Base-by-base conservation (phyloP, 2,113 vertebrate species). In the Oreochromis spilurus region DNA sequence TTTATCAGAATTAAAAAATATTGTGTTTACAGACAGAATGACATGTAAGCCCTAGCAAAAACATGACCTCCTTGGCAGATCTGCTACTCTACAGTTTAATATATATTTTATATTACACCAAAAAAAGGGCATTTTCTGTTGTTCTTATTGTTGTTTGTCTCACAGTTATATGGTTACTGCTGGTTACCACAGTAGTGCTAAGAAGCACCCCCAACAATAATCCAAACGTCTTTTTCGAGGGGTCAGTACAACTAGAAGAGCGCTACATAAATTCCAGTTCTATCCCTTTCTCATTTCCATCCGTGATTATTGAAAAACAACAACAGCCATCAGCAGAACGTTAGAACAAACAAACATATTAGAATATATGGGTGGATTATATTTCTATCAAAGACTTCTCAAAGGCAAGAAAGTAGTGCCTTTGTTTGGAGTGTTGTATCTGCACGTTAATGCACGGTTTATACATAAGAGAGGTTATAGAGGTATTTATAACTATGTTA, bases 1-100 rank as follows among this genome's bases (percentile, higher is more conserved):
- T 67, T 67, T 21, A 67, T 67, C 34, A 67, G 19, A 21, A 40
- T 67, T 67, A n/a, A 67, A 38, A 40, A 67, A 11, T 21, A 40
- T 40, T 21, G 19, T 67, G 36, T 67, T 67, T 67, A 67, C 19
- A 67, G 62, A 67, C n/a, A 21, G 36, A 67, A 67, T 67, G 62
- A 67, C 36, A 67, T 21, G 36, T 40, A 21, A 40, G n/a, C 62
- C 6, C 36, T 67, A 21, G 0, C 7, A 67, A 67, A 67, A 67
- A 21, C 34, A 67, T 2, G 13, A 21, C 34, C 19, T 67, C 36
- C 62, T 40, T 67, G 11, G 62, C 62, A 40, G 62, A 40, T 38
- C 34, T 24, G 0, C 38, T 26, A 29, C 21, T 72, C 40, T 72
- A 26, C 8, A 45, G 67, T 26, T 72, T 17, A 26, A 48, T 72